A percentile compares a stretch with the other conserved stretches of the same genome.
Evolutionary conservation across 1,140 invertebrate genomes (phyloP).

Genomic region (Scaptomyza hsui): DNA sequence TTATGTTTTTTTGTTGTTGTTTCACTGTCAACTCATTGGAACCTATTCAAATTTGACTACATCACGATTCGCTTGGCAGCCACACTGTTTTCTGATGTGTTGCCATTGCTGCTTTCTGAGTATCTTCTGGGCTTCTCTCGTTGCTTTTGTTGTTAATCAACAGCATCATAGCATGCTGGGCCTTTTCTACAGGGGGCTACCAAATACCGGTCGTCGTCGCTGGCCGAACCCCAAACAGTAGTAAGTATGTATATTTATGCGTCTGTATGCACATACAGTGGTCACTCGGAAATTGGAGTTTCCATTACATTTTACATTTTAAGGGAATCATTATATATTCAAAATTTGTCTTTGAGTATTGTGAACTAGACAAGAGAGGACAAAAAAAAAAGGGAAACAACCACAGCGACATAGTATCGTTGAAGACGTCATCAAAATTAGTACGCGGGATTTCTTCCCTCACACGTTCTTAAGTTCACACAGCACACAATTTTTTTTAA

Average conservation of each 20-base stretch:
- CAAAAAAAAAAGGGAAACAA: constrained; percentile 23
- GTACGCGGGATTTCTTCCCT: constrained; percentile 70
- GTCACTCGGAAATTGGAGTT: neutral
- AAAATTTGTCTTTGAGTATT: no score
- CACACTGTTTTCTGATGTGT: constrained; percentile 37
- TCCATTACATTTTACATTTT: neutral
- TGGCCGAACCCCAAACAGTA: constrained; percentile 29
- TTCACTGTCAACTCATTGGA: constrained; percentile 34
- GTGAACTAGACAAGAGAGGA: constrained; percentile 9
- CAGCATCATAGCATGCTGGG: constrained; percentile 37
- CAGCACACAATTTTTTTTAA: constrained; percentile 14
- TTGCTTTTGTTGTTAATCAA: constrained; percentile 45
- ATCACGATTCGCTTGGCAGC: constrained; percentile 42
- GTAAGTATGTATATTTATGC: constrained; percentile 6
- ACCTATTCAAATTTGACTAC: constrained; percentile 43
- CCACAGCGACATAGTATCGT: constrained; percentile 43
- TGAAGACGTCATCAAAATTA: constrained; percentile 75
- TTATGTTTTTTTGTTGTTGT: constrained; percentile 5
- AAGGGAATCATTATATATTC: no score
- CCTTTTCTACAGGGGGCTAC: constrained; percentile 25
- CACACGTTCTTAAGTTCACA: constrained; percentile 62
- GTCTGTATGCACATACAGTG: constrained; percentile 14
- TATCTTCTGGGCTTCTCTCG: constrained; percentile 37
- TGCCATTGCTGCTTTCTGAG: constrained; percentile 29
- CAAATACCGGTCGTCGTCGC: constrained; percentile 49